These are phyloP conservation scores for Pseudomyrmex gracilis DNA, from an alignment of 1,140 invertebrate species.

Conservation along the genomic window DNA sequence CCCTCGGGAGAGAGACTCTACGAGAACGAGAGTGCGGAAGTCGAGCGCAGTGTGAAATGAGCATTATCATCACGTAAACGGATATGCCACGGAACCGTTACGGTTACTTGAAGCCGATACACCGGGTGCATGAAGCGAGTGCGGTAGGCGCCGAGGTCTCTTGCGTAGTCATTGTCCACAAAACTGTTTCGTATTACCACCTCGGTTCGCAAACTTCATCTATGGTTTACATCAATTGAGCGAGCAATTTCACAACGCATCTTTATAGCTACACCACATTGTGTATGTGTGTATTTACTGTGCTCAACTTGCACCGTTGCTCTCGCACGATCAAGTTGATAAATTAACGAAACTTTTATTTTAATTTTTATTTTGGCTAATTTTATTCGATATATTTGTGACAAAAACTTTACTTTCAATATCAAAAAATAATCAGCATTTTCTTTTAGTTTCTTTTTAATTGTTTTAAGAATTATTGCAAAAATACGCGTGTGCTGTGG, in stretches of 20 bases:
- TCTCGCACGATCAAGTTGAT: neutral
- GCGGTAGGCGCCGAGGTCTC: too few relatives aligned
- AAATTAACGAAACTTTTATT: too few relatives aligned
- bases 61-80: slow-evolving; percentile 73
- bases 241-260: slow-evolving; percentile 32
- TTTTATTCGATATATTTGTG: too few relatives aligned
- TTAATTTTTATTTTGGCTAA: too few relatives aligned
- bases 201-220: neutral
- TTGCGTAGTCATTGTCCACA: neutral
- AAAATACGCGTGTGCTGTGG: too few relatives aligned
- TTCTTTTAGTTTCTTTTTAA: too few relatives aligned
- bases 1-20: neutral
- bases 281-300: neutral
- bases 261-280: neutral
- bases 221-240: slow-evolving; percentile 14
- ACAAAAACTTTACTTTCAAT: too few relatives aligned
- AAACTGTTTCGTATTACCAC: slow-evolving; percentile 25
- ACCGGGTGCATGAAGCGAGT: slow-evolving; percentile 13
- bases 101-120: slow-evolving; percentile 63
- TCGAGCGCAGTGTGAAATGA: slow-evolving; percentile 59
- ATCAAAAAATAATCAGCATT: too few relatives aligned
- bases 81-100: slow-evolving; percentile 75
- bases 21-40: neutral
- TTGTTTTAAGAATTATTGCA: too few relatives aligned
- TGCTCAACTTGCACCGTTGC: neutral